Evolutionary conservation across 2,113 vertebrate species (phyloP), one percentile per base, ranked within the genome.

Genomic region (Orcinus orca): DNA sequence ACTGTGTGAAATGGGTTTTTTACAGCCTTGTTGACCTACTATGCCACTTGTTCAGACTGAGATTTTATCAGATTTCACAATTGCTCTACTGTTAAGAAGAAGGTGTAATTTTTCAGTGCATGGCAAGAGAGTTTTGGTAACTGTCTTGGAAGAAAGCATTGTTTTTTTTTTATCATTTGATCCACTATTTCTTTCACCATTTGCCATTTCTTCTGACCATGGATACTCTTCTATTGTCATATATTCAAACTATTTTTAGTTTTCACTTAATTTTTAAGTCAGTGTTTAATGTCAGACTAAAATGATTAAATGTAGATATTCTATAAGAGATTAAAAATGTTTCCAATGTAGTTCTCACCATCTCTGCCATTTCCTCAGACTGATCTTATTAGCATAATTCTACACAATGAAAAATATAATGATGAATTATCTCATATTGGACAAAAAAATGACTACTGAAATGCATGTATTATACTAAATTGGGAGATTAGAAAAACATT

Each of bases 91-190:
- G 97, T 98, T 98, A 93, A 92, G 12, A 74, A 97, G 97, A 96
- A 98, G 97, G 89, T 85, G 33, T 88, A 84, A 82, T 96, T 97
- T 89, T 98, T 98, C 91, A 97, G 81, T 73, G 58, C 89, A 21
- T 79, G 55, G 93, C 96, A 97, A 95, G 97, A 95, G 76, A 47
- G 79, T 98, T 98, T 87, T 96, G 68, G 93, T 96, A 97, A 94
- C 88, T 82, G 65, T 70, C 58, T 96, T 98, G 96, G 98, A 98
- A 98, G 96, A 95, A 97, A 93, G 83, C 65, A 97, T 97, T 98
- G 97, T 97, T 36, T n/a, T 29, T 65, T 98, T 93, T 97, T 96
- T 93, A 97, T 96, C 97, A 97, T 70, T 98, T 96, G 96, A 96
- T 73, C 90, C 90, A 93, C 93, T 97, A 96, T 95, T 98, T 98